These are phyloP conservation scores for Phoenicopterus ruber DNA, from an alignment of 2,113 vertebrate genomes.

Conservation along the genomic window DNA sequence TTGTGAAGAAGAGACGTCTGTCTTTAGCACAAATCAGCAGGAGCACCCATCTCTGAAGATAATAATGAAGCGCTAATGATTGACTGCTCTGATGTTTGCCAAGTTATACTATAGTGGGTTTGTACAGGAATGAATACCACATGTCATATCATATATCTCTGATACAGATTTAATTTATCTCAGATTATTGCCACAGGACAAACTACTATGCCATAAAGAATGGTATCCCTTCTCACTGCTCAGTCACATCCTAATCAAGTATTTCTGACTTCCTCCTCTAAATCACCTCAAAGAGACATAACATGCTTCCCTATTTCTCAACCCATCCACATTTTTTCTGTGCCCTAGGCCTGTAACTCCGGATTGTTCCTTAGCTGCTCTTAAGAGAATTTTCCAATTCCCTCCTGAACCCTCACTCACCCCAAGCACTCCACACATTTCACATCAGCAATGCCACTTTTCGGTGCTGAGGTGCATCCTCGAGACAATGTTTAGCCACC, in stretches of 20 bases:
- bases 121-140: neutral
- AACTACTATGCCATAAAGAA: neutral
- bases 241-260: neutral
- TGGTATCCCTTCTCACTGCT: neutral
- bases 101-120: neutral
- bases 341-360: neutral
- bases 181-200: neutral
- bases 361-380: neutral
- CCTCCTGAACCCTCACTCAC: rapidly evolving
- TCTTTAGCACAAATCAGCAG: neutral
- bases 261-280: neutral
- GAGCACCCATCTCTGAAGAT: neutral
- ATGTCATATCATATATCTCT: neutral
- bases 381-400: neutral
- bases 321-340: rapidly evolving
- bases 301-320: neutral
- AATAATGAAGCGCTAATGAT: neutral
- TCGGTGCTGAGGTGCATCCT: neutral
- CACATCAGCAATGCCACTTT: neutral
- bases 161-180: neutral
- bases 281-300: neutral
- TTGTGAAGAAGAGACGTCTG: neutral
- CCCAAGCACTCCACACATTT: rapidly evolving
- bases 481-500: neutral
- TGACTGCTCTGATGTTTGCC: neutral